Evolutionary conservation across 2,888 invertebrate species (phyloP), one percentile per base, ranked within the genome.

Genomic region (Pasiphila rectangulata): DNA sequence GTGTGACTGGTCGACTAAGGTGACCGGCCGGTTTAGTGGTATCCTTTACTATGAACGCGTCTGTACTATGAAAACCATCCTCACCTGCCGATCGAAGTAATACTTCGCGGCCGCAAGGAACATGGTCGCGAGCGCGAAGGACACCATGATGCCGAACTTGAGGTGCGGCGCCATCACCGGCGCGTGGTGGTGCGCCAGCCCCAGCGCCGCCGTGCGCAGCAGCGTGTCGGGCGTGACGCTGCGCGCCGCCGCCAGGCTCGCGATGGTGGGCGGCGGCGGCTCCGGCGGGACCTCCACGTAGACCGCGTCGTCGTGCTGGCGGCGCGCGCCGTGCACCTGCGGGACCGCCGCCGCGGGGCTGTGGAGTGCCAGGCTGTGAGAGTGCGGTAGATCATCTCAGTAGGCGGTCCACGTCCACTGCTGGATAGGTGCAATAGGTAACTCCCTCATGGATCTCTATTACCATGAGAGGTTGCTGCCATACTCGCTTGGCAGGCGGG

Each of bases 51-150:
- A n/a, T n/a, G n/a, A n/a, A n/a, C n/a, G n/a, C n/a, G n/a, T n/a
- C n/a, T n/a, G 9, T 24, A 24, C 2, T 24, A 27, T 16, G 81
- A 64, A 30, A 13, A 35, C 1, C 9, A 21, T 16, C 53, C 71
- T 64, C 12, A 91, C 92, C 83, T 93, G 91, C 61, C 91, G 88
- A 67, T 93, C 92, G 51, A 94, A 93, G 67, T 94, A 94, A 72
- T 93, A 93, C 78, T 93, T 94, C 15, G 92, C 92, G 17, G 92
- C 92, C 0, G 92, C 93, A 36, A 94, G 84, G 66, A 94, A 93
- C 23, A 93, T 90, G 0, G 93, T 92, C 1, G 92, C 92, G 32
- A 94, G 73, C 7, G 92, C 92, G 61, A 94, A 91, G 0, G 93
- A 93, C 24, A 93, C 92, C 83, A 94, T 93, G 83, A 94, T 91